phyloP scores from a whole-genome alignment of 2,888 invertebrate species.

The Aphodius sticticus region DNA sequence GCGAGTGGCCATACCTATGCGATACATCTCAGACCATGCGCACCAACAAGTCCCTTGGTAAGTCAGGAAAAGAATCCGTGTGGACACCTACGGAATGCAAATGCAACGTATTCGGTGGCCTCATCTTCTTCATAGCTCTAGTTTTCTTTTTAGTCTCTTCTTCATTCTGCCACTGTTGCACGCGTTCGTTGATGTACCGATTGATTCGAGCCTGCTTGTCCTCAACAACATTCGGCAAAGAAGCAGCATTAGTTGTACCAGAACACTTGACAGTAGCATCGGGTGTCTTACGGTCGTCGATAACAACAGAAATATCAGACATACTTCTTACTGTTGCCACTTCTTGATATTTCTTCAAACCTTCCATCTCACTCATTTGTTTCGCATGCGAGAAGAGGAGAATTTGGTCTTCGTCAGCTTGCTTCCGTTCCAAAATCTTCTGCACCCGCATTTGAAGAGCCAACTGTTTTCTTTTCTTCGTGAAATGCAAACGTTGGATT shows the following conservation, averaged over 20 bases:
- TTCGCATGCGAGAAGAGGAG: neutral
- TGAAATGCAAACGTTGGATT: neutral
- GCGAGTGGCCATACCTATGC: neutral
- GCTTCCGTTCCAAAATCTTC: constrained; percentile 4
- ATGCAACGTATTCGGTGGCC: neutral
- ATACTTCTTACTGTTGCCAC: neutral
- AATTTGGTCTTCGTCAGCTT: neutral
- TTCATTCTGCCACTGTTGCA: constrained; percentile 16
- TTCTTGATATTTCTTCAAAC: neutral
- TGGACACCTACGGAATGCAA: neutral
- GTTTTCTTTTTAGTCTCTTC: neutral
- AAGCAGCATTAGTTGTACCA: neutral
- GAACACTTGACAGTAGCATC: neutral
- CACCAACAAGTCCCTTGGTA: neutral
- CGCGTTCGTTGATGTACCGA: neutral
- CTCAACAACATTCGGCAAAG: neutral
- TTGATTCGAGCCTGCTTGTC: neutral
- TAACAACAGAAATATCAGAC: neutral
- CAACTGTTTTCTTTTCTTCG: neutral
- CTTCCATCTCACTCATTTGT: neutral
- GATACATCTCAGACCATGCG: neutral
- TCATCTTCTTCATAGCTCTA: neutral
- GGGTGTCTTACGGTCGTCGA: neutral
- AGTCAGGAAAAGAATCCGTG: neutral
- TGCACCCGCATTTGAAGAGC: neutral